Base-by-base conservation (phyloP, 2,888 invertebrate genomes). In the Synanthedon tipuliformis region DNA sequence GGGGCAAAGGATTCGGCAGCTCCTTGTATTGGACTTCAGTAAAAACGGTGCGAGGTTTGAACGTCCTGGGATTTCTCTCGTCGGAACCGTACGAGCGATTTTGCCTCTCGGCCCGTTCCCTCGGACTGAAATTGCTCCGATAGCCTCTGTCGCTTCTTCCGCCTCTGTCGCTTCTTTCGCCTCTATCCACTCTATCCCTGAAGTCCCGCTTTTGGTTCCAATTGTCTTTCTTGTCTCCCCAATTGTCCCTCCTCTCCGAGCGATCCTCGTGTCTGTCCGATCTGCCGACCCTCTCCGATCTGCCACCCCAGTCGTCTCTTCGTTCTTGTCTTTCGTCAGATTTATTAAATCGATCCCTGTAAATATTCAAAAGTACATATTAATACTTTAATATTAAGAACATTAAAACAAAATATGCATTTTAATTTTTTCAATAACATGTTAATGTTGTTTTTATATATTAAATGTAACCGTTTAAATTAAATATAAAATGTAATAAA, bases 1-100 rank as follows among this genome's bases (percentile, higher is more conserved):
- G 56, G 0, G 89, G 60, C 8, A 89, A 73, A 49, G 90, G 91
- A 54, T 88, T 66, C 1, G 77, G 15, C 5, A 86, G 63, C 61
- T 75, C 81, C 54, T 78, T 82, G 61, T 72, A 76, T 53, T 80
- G 79, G 23, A 76, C 78, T 57, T 73, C 70, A 0, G 78, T 75
- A 65, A 78, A 81, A 55, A 73, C 76, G 63, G 74, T 61, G 23
- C 83, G 70, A 11, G 64, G 59, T 52, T 78, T 84, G 63, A 70
- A 75, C 0, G 82, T 77, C 3, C 65, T 67, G 61, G 63, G 73
- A 60, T 79, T 78, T 49, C 67, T 64, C 18, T 69, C 73, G 11
- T 83, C 84, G 0, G 74, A 73, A 1, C 65, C 68, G 57, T 72
- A 76, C 0, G 80, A 77, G n/a, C 75, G 64, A 0, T 79, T 78